Percentiles rank a stretch among this genome's conserved stretches.
Evolutionary conservation across 2,113 vertebrate genomes (phyloP).

Genomic region (Zingel zingel): DNA sequence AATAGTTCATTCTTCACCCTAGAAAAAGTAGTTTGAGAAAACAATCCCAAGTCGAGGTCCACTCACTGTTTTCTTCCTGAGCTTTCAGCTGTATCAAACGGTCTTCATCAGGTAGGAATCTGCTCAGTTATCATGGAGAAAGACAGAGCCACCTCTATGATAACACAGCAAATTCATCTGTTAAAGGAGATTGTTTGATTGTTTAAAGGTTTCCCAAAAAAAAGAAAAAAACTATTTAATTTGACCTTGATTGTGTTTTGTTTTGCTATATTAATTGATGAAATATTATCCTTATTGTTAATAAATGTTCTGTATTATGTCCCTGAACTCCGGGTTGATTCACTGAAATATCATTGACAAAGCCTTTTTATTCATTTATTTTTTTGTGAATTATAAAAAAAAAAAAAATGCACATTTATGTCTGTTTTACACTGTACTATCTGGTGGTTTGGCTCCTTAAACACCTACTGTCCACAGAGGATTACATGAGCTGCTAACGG

Average conservation of each 20-base stretch:
- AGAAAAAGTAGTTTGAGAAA: neutral
- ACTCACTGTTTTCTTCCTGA: neutral
- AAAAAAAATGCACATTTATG: neutral
- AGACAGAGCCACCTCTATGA: neutral
- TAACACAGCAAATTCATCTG: neutral
- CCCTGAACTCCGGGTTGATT: neutral
- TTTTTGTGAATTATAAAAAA: neutral
- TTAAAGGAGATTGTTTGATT: neutral
- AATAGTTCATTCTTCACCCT: neutral
- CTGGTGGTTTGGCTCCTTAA: constrained; percentile 25
- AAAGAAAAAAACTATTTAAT: neutral
- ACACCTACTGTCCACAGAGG: constrained; percentile 17
- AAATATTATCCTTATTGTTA: neutral
- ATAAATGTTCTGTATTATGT: neutral
- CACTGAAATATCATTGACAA: neutral
- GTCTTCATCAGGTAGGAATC: neutral
- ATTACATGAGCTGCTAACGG: constrained; percentile 50
- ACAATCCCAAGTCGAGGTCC: neutral
- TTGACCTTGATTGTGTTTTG: neutral
- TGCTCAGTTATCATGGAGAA: neutral
- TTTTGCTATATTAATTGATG: no score
- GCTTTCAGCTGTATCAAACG: neutral
- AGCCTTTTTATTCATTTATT: neutral
- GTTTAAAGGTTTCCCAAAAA: neutral
- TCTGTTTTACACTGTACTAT: neutral